Percentiles rank a stretch among this genome's conserved stretches.
Evolutionary conservation across 2,888 invertebrate genomes (phyloP).

Genomic region (Tricholauxania praeusta): DNA sequence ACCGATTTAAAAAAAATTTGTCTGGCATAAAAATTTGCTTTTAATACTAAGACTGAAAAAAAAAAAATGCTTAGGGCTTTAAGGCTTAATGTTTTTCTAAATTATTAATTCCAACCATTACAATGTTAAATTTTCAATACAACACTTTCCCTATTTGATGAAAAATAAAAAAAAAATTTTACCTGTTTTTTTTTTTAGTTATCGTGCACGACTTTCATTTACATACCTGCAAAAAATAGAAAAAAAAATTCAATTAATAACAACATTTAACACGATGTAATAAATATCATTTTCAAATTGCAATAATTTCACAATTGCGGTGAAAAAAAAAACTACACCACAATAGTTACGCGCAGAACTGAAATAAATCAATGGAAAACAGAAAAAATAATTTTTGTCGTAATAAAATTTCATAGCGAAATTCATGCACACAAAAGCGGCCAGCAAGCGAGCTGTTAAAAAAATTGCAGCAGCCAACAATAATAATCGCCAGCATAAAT

Average conservation of each 20-base stretch:
- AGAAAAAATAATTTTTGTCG: not conserved
- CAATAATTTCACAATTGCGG: not conserved
- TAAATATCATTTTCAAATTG: constrained; percentile 5
- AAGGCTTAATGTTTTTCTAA: too few relatives aligned
- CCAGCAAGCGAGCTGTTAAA: not conserved
- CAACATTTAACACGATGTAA: not conserved
- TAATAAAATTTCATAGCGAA: too few relatives aligned
- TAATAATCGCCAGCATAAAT: constrained; percentile 47
- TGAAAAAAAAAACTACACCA: not conserved
- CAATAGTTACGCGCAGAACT: not conserved
- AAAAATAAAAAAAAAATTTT: too few relatives aligned
- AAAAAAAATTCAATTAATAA: constrained; percentile 12
- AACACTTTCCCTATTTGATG: too few relatives aligned
- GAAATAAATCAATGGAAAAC: constrained; percentile 6
- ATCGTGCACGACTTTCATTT: not conserved
- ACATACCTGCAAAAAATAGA: constrained; percentile 16
- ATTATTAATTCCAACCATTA: too few relatives aligned
- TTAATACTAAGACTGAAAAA: too few relatives aligned
- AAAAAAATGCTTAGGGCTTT: too few relatives aligned
- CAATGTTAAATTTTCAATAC: too few relatives aligned
- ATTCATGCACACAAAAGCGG: too few relatives aligned
- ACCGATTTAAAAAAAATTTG: too few relatives aligned
- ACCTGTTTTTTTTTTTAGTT: too few relatives aligned
- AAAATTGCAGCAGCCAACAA: constrained; percentile 2
- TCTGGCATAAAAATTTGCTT: too few relatives aligned